A percentile compares a stretch with the other conserved stretches of the same genome.
phyloP scores from a whole-genome alignment of 2,797 vertebrate genomes.

The Anguilla pacifica region DNA sequence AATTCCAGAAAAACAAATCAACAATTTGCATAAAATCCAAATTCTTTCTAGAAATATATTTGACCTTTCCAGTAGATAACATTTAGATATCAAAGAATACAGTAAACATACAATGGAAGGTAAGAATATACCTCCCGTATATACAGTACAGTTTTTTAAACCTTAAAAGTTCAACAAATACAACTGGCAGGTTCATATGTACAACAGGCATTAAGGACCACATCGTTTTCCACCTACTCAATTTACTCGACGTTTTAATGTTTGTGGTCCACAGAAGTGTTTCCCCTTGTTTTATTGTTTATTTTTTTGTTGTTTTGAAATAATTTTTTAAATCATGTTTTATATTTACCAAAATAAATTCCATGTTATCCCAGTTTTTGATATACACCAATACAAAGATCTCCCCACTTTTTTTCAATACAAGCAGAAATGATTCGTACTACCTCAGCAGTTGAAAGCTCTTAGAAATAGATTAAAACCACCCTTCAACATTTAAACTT shows the following conservation, averaged over 20 bases:
- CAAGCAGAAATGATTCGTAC: constrained; percentile 25
- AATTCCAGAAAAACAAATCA: constrained; percentile 82
- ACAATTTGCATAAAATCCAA: constrained; percentile 88
- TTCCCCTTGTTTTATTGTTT: background rate
- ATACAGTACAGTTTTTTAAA: constrained; percentile 86
- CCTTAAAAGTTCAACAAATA: constrained; percentile 79
- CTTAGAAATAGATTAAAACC: constrained; percentile 6
- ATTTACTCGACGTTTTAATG: constrained; percentile 17
- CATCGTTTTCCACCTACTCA: constrained; percentile 40
- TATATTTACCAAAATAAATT: constrained; percentile 24
- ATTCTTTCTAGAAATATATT: constrained; percentile 92
- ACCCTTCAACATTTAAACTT: background rate
- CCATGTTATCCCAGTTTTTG: constrained; percentile 11
- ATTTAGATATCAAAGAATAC: constrained; percentile 88
- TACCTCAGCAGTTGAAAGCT: constrained; percentile 1
- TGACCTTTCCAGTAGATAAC: constrained; percentile 86
- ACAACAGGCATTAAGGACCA: constrained; percentile 53
- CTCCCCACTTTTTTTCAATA: constrained; percentile 7
- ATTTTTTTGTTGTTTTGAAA: background rate
- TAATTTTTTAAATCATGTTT: constrained; percentile 14
- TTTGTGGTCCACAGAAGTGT: constrained; percentile 23
- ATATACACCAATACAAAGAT: constrained; percentile 27
- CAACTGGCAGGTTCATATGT: constrained; percentile 73
- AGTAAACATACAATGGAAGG: constrained; percentile 90
- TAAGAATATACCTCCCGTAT: constrained; percentile 73